Conservation (phyloP, 2,113 vertebrate genomes). For the Scomber scombrus region DNA sequence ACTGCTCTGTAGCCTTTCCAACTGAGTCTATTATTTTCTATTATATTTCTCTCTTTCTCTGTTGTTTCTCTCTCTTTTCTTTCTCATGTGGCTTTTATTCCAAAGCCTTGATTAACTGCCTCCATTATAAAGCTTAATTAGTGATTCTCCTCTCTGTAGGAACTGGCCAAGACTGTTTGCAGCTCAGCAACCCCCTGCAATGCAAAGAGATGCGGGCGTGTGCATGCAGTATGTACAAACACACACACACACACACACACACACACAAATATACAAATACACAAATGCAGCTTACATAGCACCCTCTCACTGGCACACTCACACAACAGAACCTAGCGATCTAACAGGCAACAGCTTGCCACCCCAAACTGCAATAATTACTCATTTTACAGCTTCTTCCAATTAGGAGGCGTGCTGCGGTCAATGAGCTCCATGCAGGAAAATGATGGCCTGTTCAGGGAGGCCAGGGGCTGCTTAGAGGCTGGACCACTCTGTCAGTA, state of each 20-base stretch:
- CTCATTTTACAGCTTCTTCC: conserved; percentile 70
- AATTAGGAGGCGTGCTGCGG: conserved; percentile 65
- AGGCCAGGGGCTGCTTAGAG: conserved; percentile 47
- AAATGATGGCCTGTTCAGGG: conserved; percentile 48
- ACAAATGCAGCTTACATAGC: conserved; percentile 23
- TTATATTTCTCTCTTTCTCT: not conserved
- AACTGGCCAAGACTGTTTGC: conserved; percentile 37
- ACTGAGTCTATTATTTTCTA: not conserved
- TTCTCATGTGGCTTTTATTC: conserved; percentile 27
- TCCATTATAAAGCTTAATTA: conserved; percentile 69
- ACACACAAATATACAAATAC: not conserved
- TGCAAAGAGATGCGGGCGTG: not conserved
- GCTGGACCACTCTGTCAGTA: conserved; percentile 37
- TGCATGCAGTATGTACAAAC: not conserved
- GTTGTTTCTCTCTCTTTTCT: not conserved
- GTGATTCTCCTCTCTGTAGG: conserved; percentile 43
- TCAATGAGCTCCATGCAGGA: conserved; percentile 61
- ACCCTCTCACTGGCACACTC: conserved; percentile 17
- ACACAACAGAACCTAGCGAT: conserved; percentile 27
- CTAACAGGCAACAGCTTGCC: conserved; percentile 65
- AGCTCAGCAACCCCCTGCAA: conserved; percentile 28
- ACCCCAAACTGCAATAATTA: conserved; percentile 69
- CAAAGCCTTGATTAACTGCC: conserved; percentile 57
- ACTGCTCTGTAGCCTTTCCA: conserved; percentile 29
- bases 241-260: not conserved